Base-by-base conservation (phyloP, 2,113 vertebrate species). In the Podarcis muralis region DNA sequence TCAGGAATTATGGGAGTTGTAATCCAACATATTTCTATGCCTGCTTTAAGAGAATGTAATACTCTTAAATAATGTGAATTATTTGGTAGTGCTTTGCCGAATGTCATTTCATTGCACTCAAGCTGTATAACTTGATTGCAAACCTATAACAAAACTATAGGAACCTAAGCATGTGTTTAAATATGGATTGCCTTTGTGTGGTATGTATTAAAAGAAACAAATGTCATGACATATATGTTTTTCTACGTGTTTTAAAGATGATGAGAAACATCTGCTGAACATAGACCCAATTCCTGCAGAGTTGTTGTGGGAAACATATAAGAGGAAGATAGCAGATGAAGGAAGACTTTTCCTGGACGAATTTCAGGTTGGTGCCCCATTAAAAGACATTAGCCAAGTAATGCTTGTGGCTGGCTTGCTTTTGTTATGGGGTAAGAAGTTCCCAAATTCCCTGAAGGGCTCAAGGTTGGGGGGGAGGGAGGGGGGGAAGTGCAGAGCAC, bases 271-370 rank as follows among this genome's bases (percentile, higher is more conserved):
- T 1, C 96, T 99, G 83, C 84, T 98, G 94, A 96, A 90, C 0
- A 97, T 99, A 30, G 99, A 99, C 13, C 98, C 99, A 1, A 99
- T 99, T n/a, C 95, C 94, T 43, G 97, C 97, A 0, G 98, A 99
- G 0, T 5, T 91, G 0, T 94, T 99, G 90, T 91, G 99, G 89
- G 99, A 99, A 1, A 93, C 95, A 0, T 99, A 99, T 83, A 99
- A 98, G 93, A 98, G 94, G 88, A 99, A 99, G 91, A 97, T 98
- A 0, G 99, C 99, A 15, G 99, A 99, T 66, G 99, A 99, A 81
- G 98, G 96, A 22, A 97, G 99, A 78, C 97, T 99, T 68, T 99
- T 99, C 90, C 96, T 99, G 95, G 98, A 97, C 81, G 99, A 99
- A 96, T 99, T 99, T 97, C 99, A 99, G 98, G 99, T 99, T 88